Conservation (phyloP, 1,140 invertebrate genomes). For the Drosophila sproati region DNA sequence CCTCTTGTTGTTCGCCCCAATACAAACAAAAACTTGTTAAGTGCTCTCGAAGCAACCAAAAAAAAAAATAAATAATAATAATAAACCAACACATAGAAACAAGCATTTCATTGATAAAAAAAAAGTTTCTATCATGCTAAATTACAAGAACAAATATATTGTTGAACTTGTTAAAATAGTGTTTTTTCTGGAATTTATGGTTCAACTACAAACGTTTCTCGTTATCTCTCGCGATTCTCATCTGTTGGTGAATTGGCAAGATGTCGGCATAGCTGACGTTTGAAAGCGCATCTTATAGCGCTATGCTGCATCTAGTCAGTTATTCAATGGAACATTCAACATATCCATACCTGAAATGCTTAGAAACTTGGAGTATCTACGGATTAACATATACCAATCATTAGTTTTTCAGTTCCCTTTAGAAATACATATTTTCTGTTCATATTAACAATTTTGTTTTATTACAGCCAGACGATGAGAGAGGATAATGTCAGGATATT, state of each 20-base stretch:
- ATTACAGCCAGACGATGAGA: neutral
- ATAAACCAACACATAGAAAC: conserved; percentile 52
- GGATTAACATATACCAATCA: neutral
- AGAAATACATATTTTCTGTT: neutral
- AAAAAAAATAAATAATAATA: conserved; percentile 6
- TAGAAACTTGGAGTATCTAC: neutral
- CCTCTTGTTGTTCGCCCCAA: conserved; percentile 29
- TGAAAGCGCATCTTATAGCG: conserved; percentile 65
- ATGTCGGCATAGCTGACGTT: conserved; percentile 84
- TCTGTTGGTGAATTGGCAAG: conserved; percentile 83
- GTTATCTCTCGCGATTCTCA: conserved; percentile 30
- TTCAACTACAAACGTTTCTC: neutral
- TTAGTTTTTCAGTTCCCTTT: no score
- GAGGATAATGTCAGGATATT: neutral
- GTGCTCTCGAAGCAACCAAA: conserved; percentile 43
- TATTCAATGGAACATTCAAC: conserved; percentile 79
- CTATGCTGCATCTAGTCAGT: conserved; percentile 85
- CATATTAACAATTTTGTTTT: neutral
- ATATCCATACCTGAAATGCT: neutral
- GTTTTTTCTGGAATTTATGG: conserved; percentile 20
- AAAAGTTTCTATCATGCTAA: conserved; percentile 31
- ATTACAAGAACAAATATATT: conserved; percentile 29
- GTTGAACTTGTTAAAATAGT: conserved; percentile 24
- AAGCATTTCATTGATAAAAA: conserved; percentile 79
- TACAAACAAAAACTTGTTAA: conserved; percentile 56